phyloP scores from a whole-genome alignment of 1,140 invertebrate genomes.

The Trialeurodes vaporariorum region DNA sequence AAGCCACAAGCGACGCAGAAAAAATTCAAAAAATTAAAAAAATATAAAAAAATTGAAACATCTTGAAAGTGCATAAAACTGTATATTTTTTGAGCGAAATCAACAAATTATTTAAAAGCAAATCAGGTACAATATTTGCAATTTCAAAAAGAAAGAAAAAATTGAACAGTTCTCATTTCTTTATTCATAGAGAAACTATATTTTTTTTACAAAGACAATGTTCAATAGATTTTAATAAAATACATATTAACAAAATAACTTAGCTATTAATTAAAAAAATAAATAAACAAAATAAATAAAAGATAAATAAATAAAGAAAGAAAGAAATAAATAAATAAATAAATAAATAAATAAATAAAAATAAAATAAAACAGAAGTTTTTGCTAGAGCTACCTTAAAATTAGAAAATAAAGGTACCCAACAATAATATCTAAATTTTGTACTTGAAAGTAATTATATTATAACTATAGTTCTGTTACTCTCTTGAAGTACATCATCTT shows the following conservation, averaged over 20 bases:
- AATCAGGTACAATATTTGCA: neutral
- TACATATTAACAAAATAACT: conserved; percentile 1
- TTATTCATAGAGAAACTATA: neutral
- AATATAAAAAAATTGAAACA: too few relatives aligned
- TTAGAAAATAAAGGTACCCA: neutral
- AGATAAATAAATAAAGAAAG: neutral
- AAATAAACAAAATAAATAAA: conserved; percentile 1
- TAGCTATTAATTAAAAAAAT: neutral
- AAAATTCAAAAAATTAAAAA: too few relatives aligned
- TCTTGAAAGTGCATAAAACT: neutral
- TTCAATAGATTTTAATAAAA: neutral
- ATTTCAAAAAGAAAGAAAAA: neutral
- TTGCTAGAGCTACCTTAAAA: neutral
- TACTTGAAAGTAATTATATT: conserved; percentile 1
- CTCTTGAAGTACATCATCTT: neutral
- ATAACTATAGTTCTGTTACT: neutral
- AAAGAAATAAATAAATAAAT: neutral
- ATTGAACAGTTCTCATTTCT: neutral
- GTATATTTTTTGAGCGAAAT: conserved; percentile 1
- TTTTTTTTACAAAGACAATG: neutral
- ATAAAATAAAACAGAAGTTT: neutral
- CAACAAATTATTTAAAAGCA: conserved; percentile 1
- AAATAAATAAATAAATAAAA: conserved; percentile 1
- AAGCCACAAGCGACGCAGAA: too few relatives aligned
- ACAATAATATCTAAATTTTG: conserved; percentile 1